Conservation (phyloP, 1,140 invertebrate genomes). For the Triops longicaudatus region DNA sequence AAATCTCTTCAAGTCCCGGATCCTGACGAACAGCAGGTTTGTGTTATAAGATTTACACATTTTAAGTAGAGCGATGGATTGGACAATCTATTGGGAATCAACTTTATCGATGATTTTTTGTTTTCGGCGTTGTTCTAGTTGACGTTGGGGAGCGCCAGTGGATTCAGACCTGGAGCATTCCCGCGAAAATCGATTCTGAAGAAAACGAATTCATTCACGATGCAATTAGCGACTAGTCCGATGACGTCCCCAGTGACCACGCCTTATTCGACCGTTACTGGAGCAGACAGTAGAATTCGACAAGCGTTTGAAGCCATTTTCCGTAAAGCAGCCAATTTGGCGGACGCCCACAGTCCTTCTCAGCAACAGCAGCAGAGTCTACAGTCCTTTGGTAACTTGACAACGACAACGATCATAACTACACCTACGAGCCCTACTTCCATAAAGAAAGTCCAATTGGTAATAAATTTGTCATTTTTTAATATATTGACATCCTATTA, state of each 20-base stretch:
- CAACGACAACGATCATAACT: slow-evolving; percentile 37
- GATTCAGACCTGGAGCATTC: slow-evolving; percentile 5
- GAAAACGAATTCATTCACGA: slow-evolving; percentile 81
- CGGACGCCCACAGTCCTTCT: slow-evolving; percentile 33
- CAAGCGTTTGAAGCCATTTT: slow-evolving; percentile 85
- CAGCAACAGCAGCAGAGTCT: slow-evolving; percentile 26
- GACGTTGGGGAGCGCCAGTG: not conserved
- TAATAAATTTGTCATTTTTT: slow-evolving; percentile 40
- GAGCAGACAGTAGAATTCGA: slow-evolving; percentile 69
- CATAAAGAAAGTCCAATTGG: slow-evolving; percentile 82
- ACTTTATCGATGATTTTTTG: not conserved
- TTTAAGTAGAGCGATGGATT: no score
- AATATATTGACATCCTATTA: not conserved
- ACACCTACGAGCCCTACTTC: slow-evolving; percentile 52
- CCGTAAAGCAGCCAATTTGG: slow-evolving; percentile 66
- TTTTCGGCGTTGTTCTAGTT: not conserved
- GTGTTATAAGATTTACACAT: no score
- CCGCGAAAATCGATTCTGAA: slow-evolving; percentile 83
- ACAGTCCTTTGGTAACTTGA: slow-evolving; percentile 34
- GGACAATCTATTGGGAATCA: no score
- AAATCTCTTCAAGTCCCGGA: slow-evolving; percentile 29
- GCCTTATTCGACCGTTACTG: slow-evolving; percentile 62
- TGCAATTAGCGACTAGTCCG: slow-evolving; percentile 51
- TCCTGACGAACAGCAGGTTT: not conserved
- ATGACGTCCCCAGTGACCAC: slow-evolving; percentile 61